Evolutionary conservation across 2,113 vertebrate species (phyloP).

Genomic region (Hippocampus barbouri): DNA sequence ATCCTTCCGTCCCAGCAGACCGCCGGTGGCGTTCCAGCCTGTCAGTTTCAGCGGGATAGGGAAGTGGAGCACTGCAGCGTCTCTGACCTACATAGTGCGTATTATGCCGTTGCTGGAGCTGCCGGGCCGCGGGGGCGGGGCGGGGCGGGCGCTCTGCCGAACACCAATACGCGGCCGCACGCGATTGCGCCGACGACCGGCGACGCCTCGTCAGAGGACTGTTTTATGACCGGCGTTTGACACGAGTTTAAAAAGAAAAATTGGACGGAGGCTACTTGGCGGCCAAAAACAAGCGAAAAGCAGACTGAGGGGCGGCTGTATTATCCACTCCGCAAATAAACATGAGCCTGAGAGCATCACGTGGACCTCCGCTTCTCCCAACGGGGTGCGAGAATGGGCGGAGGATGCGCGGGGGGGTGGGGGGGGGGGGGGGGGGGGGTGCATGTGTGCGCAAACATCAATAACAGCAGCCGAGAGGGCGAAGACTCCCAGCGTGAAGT

Average conservation of each 20-base stretch:
- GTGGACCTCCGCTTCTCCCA: background rate
- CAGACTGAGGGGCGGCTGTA: conserved; percentile 16
- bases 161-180: conserved; percentile 65
- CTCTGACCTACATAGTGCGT: conserved; percentile 76
- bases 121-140: conserved; percentile 57
- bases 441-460: conserved; percentile 47
- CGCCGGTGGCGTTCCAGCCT: conserved; percentile 71
- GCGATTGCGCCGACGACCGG: conserved; percentile 46
- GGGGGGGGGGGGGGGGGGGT: conserved; percentile 9
- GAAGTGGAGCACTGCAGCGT: conserved; percentile 74
- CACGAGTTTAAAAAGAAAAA: conserved; percentile 33
- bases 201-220: conserved; percentile 50
- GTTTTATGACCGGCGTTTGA: conserved; percentile 48
- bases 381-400: background rate
- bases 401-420: conserved; percentile 29
- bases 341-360: conserved; percentile 16
- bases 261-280: conserved; percentile 19
- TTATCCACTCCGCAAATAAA: conserved; percentile 37
- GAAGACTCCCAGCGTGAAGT: conserved; percentile 55
- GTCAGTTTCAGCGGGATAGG: conserved; percentile 69
- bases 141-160: conserved; percentile 41
- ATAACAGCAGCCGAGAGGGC: conserved; percentile 48
- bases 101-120: conserved; percentile 70
- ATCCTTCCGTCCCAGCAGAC: conserved; percentile 71
- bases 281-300: conserved; percentile 30